Evolutionary conservation across 2,113 vertebrate species (phyloP).

Genomic region (Psilopogon haemacephalus): DNA sequence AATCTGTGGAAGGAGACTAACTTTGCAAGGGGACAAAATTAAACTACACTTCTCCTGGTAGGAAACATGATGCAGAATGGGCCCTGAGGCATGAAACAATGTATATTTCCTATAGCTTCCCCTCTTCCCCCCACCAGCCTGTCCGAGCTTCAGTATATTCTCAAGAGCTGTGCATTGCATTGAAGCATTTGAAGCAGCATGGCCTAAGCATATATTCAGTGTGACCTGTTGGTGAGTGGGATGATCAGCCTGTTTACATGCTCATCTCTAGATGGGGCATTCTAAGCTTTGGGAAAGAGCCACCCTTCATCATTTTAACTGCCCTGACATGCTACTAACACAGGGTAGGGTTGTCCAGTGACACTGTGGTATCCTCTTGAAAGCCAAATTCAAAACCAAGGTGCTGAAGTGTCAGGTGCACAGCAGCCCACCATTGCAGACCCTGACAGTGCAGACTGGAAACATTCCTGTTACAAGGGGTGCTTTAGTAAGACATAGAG

Average conservation of each 20-base stretch:
- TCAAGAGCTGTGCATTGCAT: neutral
- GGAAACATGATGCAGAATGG: conserved; percentile 15
- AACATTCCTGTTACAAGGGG: accelerated
- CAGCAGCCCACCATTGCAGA: neutral
- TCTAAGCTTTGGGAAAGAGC: neutral
- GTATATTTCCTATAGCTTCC: conserved; percentile 10
- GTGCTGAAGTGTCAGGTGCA: neutral
- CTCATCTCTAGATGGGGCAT: neutral
- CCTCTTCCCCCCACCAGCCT: neutral
- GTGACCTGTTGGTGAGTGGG: neutral
- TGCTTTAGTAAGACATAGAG: neutral
- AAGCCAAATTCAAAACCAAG: neutral
- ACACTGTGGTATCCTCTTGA: neutral
- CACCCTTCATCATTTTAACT: neutral
- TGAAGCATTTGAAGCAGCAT: neutral
- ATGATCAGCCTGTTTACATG: neutral
- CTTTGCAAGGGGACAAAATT: conserved; percentile 18
- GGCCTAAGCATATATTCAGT: neutral
- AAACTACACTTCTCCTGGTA: neutral
- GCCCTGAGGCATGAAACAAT: conserved; percentile 7
- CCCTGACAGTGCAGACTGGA: neutral
- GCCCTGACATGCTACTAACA: neutral
- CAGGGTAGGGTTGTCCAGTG: neutral
- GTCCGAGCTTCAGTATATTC: neutral
- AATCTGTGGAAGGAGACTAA: conserved; percentile 49